Base-by-base conservation (phyloP, 2,888 invertebrate genomes). In the Tipula confusa region DNA sequence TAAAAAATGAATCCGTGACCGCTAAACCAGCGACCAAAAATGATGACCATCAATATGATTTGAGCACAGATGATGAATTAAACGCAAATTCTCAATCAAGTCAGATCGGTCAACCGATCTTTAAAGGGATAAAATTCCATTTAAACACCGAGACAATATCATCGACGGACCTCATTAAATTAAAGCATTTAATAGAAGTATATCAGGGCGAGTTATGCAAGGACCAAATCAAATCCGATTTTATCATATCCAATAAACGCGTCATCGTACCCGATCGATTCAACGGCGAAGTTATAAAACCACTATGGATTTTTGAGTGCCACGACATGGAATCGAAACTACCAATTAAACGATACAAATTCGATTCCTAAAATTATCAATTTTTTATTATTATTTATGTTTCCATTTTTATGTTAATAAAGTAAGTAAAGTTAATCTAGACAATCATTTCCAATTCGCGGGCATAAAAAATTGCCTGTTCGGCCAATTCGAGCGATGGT, bases 391-490 rank as follows among this genome's bases (percentile, higher is more conserved):
- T 43, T 43, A 24, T 64, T 64, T 64, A 64, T 24, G 18, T 64
- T 64, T 64, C 9, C 64, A 24, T 64, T 64, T 64, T 18, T 64
- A 64, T 64, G 64, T 64, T 64, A 64, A 64, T 64, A 64, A 64
- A 64, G 24, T 24, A 24, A 24, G 18, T 82, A 33, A 33, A n/a
- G 7, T 83, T n/a, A 29, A 7, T 80, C 13, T 95, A 99, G 85
- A 99, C 98, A 91, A 99, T 99, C 98, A 98, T 99, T 91, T 99
- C 99, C 86, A 99, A 92, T 91, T 99, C 98, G 88, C 96, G 94
- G 2, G 99, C 99, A 90, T 99, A 99, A 88, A 97, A 97, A 86
- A 99, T 95, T 18, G 97, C 96, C 89, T 98, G 97, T 87, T 96
- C 94, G 0, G 98, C 98, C 36, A 99, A 91, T 87, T 98, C 96